Conservation (phyloP, 2,888 invertebrate species). For the Lymantria monacha region DNA sequence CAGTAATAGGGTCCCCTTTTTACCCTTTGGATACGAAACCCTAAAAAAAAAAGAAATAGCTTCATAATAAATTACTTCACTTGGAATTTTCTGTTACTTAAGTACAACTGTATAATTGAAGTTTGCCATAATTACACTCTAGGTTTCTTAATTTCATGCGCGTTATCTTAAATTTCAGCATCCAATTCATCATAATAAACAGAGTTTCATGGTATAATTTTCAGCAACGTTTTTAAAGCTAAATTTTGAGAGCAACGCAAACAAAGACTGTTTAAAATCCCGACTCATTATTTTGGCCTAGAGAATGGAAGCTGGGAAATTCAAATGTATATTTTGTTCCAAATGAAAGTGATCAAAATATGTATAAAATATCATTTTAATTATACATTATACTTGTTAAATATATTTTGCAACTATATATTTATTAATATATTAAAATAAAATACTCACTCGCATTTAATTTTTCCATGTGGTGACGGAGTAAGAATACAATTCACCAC, state of each 20-base stretch:
- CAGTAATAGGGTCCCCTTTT: too few species aligned
- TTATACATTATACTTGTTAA: too few species aligned
- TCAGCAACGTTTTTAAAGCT: slow-evolving; percentile 12
- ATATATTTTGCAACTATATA: too few species aligned
- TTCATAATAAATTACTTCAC: too few species aligned
- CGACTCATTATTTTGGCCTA: slow-evolving; percentile 18
- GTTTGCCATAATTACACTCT: not conserved
- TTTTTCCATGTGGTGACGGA: too few species aligned
- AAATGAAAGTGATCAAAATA: not conserved
- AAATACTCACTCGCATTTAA: too few species aligned
- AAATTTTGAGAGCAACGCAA: slow-evolving; percentile 20
- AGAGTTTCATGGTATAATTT: slow-evolving; percentile 10
- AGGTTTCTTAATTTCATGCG: not conserved
- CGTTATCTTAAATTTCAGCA: not conserved
- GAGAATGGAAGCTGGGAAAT: slow-evolving; percentile 26
- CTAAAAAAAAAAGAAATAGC: too few species aligned
- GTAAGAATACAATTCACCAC: too few species aligned
- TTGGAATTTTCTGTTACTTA: too few species aligned
- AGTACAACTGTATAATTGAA: too few species aligned
- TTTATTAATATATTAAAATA: too few species aligned
- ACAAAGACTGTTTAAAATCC: slow-evolving; percentile 22
- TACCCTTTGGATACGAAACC: too few species aligned
- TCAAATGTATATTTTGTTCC: slow-evolving; percentile 13
- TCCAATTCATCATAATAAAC: slow-evolving; percentile 1
- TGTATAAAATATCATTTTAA: not conserved